phyloP scores from a whole-genome alignment of 2,797 vertebrate species.

The Carduelis carduelis region DNA sequence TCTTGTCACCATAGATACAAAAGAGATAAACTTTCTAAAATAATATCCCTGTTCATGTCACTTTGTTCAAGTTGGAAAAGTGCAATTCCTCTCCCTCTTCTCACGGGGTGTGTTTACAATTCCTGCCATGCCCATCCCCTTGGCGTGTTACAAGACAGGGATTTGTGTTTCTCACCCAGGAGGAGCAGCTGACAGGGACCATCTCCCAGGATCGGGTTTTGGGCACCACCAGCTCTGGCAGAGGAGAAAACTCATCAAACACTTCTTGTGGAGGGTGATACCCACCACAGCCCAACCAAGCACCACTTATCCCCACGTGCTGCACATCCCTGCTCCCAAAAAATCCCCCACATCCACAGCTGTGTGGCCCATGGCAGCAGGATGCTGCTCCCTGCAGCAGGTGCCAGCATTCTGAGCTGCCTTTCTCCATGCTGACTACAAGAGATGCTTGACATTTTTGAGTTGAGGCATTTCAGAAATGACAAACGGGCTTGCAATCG shows the following conservation, averaged over 20 bases:
- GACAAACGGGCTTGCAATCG: conserved; percentile 3
- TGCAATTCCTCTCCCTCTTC: not conserved
- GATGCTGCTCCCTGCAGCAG: not conserved
- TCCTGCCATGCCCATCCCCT: conserved; percentile 3
- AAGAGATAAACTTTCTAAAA: conserved; percentile 72
- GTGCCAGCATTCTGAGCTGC: not conserved
- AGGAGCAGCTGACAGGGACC: not conserved
- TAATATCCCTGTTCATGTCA: conserved; percentile 68
- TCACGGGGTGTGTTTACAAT: not conserved
- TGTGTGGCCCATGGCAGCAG: fast-evolving
- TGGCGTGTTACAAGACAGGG: fast-evolving
- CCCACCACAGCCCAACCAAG: not conserved
- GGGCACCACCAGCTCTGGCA: not conserved
- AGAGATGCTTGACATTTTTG: conserved; percentile 44
- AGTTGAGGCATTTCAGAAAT: not conserved
- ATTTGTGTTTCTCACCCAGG: not conserved
- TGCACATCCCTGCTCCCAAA: not conserved
- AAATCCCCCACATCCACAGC: not conserved
- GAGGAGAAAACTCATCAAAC: not conserved
- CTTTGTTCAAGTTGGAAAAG: conserved; percentile 55
- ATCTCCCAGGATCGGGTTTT: fast-evolving
- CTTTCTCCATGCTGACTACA: not conserved
- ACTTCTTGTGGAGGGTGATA: not conserved
- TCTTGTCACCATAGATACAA: conserved; percentile 72
- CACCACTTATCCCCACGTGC: fast-evolving